Base-by-base conservation (phyloP, 2,888 invertebrate genomes). In the Pharmacophagus antenor region DNA sequence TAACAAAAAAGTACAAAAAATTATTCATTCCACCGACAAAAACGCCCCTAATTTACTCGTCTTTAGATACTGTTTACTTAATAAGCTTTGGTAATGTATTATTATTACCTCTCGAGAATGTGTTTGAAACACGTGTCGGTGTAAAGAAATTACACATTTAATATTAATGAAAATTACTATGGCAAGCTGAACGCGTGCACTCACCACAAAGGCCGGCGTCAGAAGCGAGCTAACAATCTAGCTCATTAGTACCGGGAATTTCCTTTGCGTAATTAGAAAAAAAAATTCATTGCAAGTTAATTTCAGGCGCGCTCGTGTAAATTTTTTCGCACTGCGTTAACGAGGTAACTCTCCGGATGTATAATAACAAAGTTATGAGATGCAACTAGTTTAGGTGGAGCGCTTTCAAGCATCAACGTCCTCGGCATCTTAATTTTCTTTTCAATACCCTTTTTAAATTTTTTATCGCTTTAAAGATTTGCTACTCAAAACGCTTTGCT, bases 361-460 rank as follows among this genome's bases (percentile, higher is more conserved):
- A 69, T 76, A 79, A 37, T 84, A 82, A 84, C 85, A 82, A 86
- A 87, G 84, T 88, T 86, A 79, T 71, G 67, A 65, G 77, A 73
- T 81, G 83, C 83, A 79, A 71, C 75, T 74, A 75, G 77, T 83
- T 77, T 67, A 67, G 69, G 65, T 66, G 67, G 67, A 70, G 68
- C 70, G 74, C 81, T 82, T 78, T 79, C 71, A 74, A 70, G 76
- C 67, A 67, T 71, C 70, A 65, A 67, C 74, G 72, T 74, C 72
- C 71, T 69, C 66, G 70, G 70, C 72, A 73, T 74, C 81, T 84
- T 85, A 85, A 87, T 85, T 86, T 88, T 82, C 82, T 82, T 84
- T 82, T 72, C 70, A 82, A 85, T n/a, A n/a, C 82, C 82, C 85
- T 79, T 84, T 84, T 61, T 82, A 82, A 87, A 85, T 80, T 82